Base-by-base conservation (phyloP, 2,797 vertebrate species). In the Clamator glandarius region DNA sequence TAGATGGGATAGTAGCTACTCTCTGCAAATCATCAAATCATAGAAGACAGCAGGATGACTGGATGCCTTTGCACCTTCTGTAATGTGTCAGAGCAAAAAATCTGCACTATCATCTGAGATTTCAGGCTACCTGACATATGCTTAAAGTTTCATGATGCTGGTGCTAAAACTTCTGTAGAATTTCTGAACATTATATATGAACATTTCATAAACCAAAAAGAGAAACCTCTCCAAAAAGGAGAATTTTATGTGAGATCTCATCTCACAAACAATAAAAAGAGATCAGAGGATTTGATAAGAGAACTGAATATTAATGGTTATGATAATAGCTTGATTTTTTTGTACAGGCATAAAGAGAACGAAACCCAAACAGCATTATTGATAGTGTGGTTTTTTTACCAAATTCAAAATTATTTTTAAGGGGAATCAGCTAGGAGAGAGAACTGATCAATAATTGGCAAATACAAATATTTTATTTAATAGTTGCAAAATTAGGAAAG, bases 1-100 rank as follows among this genome's bases (percentile, higher is more conserved):
- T 91, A 90, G 79, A 93, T 84, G 62, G 73, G 58, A 93, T 77
- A 83, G 79, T 44, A 95, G 66, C 69, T 94, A 69, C 85, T 93
- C 85, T 62, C 76, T 94, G 83, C 88, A 95, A 96, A 95, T 84
- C 92, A 90, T 69, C 82, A 90, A 81, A 93, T 91, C 85, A 84
- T 21, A 90, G 83, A 81, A 86, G 66, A 81, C 42, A 90, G 80
- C 33, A 78, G 73, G 70, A 90, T 81, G 82, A 58, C 85, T 92
- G 82, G 68, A 74, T 94, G 73, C 36, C 61, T 94, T 78, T 86
- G 54, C 80, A 90, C 73, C 55, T 76, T 82, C 85, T 86, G n/a
- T 73, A 73, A 90, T 33, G 69, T 75, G 82, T 41, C 68, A 82
- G 64, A 92, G 82, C 69, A 68, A 70, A 93, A 94, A 73, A n/a